Conservation (phyloP, 2,888 invertebrate genomes). For the Beris morrisii region DNA sequence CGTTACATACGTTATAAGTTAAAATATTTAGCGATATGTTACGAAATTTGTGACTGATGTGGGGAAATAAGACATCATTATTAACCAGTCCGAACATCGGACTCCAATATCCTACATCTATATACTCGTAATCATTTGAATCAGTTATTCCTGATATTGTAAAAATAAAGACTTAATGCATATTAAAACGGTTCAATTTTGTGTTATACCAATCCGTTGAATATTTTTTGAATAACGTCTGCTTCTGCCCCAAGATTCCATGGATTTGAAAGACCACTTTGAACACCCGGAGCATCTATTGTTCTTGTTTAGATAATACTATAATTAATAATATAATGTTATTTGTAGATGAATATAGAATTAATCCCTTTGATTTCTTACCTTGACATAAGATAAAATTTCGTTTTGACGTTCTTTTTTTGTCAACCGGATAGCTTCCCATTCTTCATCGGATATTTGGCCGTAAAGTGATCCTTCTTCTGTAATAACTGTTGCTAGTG, state of each 20-base stretch:
- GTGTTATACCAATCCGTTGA: constrained; percentile 32
- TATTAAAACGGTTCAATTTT: not conserved
- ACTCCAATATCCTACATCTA: constrained; percentile 73
- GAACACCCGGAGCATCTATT: constrained; percentile 61
- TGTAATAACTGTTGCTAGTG: constrained; percentile 67
- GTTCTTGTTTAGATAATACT: constrained; percentile 49
- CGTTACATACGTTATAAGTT: constrained; percentile 72
- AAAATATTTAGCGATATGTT: constrained; percentile 72
- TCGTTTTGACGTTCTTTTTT: constrained; percentile 67
- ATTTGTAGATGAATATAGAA: not conserved
- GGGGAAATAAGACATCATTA: constrained; percentile 75
- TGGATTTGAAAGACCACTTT: constrained; percentile 61
- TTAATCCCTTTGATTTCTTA: constrained; percentile 46
- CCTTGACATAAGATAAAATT: constrained; percentile 69
- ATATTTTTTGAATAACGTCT: constrained; percentile 46
- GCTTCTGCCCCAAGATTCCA: constrained; percentile 62
- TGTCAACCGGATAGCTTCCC: constrained; percentile 75
- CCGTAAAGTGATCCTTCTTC: constrained; percentile 73
- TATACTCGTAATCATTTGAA: constrained; percentile 40
- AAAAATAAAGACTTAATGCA: not conserved
- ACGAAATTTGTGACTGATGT: constrained; percentile 76
- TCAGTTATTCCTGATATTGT: constrained; percentile 1
- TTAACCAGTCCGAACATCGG: constrained; percentile 69
- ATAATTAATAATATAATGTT: not conserved
- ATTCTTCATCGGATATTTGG: constrained; percentile 81